phyloP scores from a whole-genome alignment of 1,140 invertebrate species.

The Heliconius hewitsoni region DNA sequence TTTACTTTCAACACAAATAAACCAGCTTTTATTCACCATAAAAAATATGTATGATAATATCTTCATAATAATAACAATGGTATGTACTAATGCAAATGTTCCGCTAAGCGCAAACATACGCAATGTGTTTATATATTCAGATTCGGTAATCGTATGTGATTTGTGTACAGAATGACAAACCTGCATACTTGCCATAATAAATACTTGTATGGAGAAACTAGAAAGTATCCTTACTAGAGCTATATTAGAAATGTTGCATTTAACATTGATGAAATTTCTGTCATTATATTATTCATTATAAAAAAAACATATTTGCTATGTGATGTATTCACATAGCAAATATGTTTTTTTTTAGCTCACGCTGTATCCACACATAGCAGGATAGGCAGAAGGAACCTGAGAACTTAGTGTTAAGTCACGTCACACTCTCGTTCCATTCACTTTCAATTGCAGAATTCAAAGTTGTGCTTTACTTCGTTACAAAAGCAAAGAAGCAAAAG shows the following conservation, averaged over 20 bases:
- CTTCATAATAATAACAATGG: not conserved
- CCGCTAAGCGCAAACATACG: not conserved
- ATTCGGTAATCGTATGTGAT: constrained; percentile 6
- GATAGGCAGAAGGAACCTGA: too few species aligned
- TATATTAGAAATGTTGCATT: not conserved
- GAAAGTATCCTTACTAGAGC: not conserved
- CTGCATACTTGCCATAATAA: not conserved
- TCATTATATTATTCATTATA: not conserved
- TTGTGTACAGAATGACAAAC: not conserved
- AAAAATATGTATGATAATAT: not conserved
- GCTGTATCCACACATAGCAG: too few species aligned
- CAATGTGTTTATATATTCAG: not conserved
- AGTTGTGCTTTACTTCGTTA: too few species aligned
- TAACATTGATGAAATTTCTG: not conserved
- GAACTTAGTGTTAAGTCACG: too few species aligned
- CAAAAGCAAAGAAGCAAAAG: too few species aligned
- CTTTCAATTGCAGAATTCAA: too few species aligned
- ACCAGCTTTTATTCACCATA: not conserved
- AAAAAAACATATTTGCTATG: too few species aligned
- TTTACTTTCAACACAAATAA: too few species aligned
- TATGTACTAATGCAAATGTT: not conserved
- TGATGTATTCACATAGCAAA: too few species aligned
- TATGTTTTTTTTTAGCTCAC: too few species aligned
- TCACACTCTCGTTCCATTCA: too few species aligned
- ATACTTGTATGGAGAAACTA: not conserved